Percentiles rank a stretch among this genome's conserved stretches.
phyloP scores from a whole-genome alignment of 1,140 invertebrate genomes.

The Drosophila ercepeae region DNA sequence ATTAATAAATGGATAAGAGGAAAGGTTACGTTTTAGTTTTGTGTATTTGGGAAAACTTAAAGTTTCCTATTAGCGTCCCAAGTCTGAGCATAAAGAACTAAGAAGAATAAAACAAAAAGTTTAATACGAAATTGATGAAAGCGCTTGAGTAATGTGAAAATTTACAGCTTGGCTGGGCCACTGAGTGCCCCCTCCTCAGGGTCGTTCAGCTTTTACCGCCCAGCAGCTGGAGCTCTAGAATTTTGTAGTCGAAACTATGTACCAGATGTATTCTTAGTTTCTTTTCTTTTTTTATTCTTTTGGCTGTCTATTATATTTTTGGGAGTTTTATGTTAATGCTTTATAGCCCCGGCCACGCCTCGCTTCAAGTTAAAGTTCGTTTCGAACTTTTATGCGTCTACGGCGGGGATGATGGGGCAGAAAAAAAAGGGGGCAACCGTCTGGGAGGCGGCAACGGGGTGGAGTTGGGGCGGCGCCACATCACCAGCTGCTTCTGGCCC shows the following conservation, averaged over 20 bases:
- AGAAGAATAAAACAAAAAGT: conserved; percentile 1
- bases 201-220: no score
- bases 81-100: conserved; percentile 3
- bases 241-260: conserved; percentile 29
- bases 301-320: conserved; percentile 7
- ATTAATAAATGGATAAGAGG: background rate
- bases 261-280: conserved; percentile 3
- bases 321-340: conserved; percentile 40
- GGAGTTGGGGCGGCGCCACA: conserved; percentile 50
- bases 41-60: background rate
- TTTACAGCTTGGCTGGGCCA: conserved; percentile 41
- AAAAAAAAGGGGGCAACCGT: background rate
- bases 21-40: background rate
- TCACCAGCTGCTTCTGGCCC: conserved; percentile 51
- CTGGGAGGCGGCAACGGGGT: background rate
- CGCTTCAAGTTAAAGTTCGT: conserved; percentile 46
- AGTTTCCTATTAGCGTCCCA: conserved; percentile 1
- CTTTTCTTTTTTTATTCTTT: background rate
- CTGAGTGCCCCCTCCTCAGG: background rate
- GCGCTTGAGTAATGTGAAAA: conserved; percentile 47
- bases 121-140: conserved; percentile 50
- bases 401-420: background rate
- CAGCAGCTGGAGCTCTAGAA: conserved; percentile 3
- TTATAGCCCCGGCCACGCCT: conserved; percentile 49
- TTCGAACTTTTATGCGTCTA: conserved; percentile 45